These are phyloP conservation scores for Melanargia galathea DNA, from an alignment of 2,888 invertebrate species.

Conservation along the genomic window DNA sequence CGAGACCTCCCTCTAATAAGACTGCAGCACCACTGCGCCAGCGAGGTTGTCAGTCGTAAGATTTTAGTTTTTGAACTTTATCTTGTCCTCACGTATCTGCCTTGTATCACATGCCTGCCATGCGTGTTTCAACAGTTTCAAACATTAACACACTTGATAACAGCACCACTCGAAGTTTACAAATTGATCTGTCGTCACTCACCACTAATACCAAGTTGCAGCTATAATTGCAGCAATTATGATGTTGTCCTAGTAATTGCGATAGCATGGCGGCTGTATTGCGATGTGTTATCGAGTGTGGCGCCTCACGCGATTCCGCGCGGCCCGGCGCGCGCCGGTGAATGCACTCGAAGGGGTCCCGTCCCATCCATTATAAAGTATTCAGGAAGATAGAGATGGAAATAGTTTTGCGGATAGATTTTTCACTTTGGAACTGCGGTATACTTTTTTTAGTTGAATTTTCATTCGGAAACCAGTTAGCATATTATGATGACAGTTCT, in stretches of 20 bases:
- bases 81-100: too few relatives aligned
- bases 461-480: too few relatives aligned
- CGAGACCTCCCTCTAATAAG: too few relatives aligned
- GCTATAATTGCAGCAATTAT: slow-evolving; percentile 3
- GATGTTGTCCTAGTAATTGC: slow-evolving; percentile 30
- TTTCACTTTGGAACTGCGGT: not conserved
- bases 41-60: too few relatives aligned
- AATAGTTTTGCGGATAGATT: not conserved
- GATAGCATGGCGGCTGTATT: slow-evolving; percentile 46
- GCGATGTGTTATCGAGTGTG: slow-evolving; percentile 63
- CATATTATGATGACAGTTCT: too few relatives aligned
- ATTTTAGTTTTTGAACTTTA: too few relatives aligned
- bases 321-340: slow-evolving; percentile 61
- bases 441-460: not conserved
- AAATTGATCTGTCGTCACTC: not conserved
- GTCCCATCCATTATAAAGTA: slow-evolving; percentile 36
- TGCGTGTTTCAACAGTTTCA: too few relatives aligned
- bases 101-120: too few relatives aligned
- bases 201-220: not conserved
- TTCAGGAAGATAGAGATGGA: slow-evolving; percentile 17
- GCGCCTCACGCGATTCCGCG: slow-evolving; percentile 71
- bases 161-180: too few relatives aligned
- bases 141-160: too few relatives aligned
- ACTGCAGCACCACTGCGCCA: too few relatives aligned
- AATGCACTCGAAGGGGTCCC: slow-evolving; percentile 59